A percentile compares a stretch with the other conserved stretches of the same genome.
Conservation (phyloP, 2,888 invertebrate genomes). For the Agrotis clavis region DNA sequence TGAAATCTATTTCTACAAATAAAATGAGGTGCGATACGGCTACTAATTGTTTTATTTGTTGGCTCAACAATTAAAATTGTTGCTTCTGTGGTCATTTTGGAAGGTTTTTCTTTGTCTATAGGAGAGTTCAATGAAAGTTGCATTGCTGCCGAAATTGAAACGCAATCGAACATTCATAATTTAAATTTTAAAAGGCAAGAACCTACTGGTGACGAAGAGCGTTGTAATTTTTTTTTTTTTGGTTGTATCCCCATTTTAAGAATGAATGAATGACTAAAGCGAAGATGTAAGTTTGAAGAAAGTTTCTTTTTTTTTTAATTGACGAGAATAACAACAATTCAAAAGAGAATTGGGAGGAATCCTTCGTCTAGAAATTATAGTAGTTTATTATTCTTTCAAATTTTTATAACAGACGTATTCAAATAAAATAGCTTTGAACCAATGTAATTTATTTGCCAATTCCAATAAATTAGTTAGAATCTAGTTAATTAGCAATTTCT, state of each 20-base stretch:
- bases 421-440: conserved; percentile 32
- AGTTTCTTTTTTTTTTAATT: too few relatives aligned
- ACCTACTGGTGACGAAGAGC: too few relatives aligned
- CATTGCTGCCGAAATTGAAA: not conserved
- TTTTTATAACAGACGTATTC: not conserved
- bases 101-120: not conserved
- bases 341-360: not conserved
- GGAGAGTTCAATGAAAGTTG: conserved; percentile 11
- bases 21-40: conserved; percentile 40
- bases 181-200: too few relatives aligned
- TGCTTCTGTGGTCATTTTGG: not conserved
- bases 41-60: conserved; percentile 41
- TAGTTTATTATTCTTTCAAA: too few relatives aligned
- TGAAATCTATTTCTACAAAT: conserved; percentile 39
- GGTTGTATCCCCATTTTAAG: too few relatives aligned
- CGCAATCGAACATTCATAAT: not conserved
- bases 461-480: conserved; percentile 47
- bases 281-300: too few relatives aligned
- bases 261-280: too few relatives aligned
- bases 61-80: conserved; percentile 40
- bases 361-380: not conserved
- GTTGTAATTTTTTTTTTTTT: too few relatives aligned
- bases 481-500: conserved; percentile 45
- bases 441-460: conserved; percentile 27
- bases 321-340: not conserved